Evolutionary conservation across 2,797 vertebrate species (phyloP).

Genomic region (Enteromius viviparus): DNA sequence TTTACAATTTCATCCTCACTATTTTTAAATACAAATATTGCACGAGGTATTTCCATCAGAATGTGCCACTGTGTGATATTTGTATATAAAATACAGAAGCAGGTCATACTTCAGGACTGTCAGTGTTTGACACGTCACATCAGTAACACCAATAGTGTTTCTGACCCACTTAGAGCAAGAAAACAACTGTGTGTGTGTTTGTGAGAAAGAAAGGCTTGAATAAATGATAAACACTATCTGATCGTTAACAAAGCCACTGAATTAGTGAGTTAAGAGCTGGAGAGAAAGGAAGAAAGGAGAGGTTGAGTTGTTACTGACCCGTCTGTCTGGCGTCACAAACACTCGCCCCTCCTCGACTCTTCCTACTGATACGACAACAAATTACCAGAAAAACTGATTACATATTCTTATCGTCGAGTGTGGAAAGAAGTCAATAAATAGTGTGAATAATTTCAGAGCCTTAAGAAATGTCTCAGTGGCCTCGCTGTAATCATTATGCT

Average conservation of each 20-base stretch:
- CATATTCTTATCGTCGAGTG: conserved; percentile 36
- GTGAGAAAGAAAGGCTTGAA: not conserved
- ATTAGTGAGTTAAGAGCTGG: not conserved
- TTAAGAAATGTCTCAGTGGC: conserved; percentile 45
- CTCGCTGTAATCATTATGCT: conserved; percentile 39
- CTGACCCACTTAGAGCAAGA: conserved; percentile 28
- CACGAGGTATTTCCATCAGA: not conserved
- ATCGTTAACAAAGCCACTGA: conserved; percentile 9
- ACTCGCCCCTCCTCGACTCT: conserved; percentile 17
- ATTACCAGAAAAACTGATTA: conserved; percentile 48
- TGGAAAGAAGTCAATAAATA: conserved; percentile 35
- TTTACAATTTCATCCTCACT: not conserved
- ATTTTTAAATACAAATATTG: not conserved
- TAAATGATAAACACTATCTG: conserved; percentile 3
- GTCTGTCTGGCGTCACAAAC: not conserved
- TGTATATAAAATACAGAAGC: not conserved
- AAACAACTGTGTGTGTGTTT: not conserved
- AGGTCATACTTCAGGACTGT: conserved; percentile 4
- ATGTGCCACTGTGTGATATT: conserved; percentile 11
- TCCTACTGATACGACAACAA: conserved; percentile 34
- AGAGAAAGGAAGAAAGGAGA: not conserved
- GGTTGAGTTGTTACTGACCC: not conserved
- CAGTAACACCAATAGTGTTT: not conserved
- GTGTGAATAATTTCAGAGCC: conserved; percentile 40
- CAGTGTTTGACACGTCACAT: not conserved